phyloP scores from a whole-genome alignment of 1,140 invertebrate species.

The Anagrus nilaparvatae region DNA sequence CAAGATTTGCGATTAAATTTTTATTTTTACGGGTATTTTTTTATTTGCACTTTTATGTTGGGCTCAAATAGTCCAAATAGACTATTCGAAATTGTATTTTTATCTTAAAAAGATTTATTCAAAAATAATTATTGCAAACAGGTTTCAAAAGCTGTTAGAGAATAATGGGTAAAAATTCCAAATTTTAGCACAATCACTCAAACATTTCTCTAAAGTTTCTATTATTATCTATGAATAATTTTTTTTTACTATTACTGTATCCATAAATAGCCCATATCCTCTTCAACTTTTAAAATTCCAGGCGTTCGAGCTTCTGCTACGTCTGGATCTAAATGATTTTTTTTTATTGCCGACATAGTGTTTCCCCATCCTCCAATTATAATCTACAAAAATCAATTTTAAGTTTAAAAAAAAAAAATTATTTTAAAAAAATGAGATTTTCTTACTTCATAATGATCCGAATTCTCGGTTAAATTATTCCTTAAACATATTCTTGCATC shows the following conservation, averaged over 20 bases:
- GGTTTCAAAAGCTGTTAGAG: too few species aligned
- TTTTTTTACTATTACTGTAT: conserved; percentile 31
- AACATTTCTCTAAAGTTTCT: too few species aligned
- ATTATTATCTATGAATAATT: conserved; percentile 4
- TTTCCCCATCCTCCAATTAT: conserved; percentile 28
- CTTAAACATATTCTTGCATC: conserved; percentile 30
- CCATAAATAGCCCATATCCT: conserved; percentile 24
- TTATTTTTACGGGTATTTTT: too few species aligned
- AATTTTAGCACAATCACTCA: too few species aligned
- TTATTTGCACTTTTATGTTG: too few species aligned
- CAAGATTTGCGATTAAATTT: too few species aligned
- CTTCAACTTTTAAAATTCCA: conserved; percentile 23
- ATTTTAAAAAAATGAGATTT: not conserved
- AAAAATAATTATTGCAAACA: too few species aligned
- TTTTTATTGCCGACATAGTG: conserved; percentile 26
- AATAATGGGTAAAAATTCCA: too few species aligned
- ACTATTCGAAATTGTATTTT: too few species aligned
- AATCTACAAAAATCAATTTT: conserved; percentile 20
- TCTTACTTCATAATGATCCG: conserved; percentile 28
- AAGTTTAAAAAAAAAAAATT: not conserved
- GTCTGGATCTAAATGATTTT: conserved; percentile 20
- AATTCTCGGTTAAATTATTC: conserved; percentile 27
- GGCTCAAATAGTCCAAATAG: too few species aligned
- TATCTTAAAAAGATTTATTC: too few species aligned
- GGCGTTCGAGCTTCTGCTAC: conserved; percentile 25